Conservation (phyloP, 2,797 vertebrate genomes). For the Varecia variegata region DNA sequence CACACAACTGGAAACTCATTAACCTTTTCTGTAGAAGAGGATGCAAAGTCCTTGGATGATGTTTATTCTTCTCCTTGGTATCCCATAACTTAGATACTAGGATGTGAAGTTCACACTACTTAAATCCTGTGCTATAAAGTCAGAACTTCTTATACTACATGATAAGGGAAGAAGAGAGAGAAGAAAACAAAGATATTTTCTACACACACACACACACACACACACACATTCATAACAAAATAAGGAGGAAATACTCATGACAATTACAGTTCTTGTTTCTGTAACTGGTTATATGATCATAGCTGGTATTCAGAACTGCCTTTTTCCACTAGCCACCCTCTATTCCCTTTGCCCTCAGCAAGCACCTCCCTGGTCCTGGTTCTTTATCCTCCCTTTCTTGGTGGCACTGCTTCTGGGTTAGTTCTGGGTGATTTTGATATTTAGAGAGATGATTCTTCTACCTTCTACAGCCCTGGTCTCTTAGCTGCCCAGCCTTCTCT, state of each 20-base stretch:
- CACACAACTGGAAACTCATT: neutral
- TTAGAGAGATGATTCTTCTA: neutral
- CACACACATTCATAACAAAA: neutral
- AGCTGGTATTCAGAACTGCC: neutral
- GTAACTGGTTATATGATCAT: neutral
- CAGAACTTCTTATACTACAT: neutral
- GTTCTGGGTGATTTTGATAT: neutral
- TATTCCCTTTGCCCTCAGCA: neutral
- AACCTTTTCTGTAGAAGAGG: neutral
- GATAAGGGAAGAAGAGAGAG: neutral
- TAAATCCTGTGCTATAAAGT: neutral
- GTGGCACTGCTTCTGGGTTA: neutral
- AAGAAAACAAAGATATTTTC: neutral
- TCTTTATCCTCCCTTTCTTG: neutral
- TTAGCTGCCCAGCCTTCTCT: neutral
- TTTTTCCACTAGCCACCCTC: neutral
- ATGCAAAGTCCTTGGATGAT: neutral
- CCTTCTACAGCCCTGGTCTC: neutral
- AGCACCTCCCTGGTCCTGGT: neutral
- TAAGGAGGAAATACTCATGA: neutral
- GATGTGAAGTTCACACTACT: neutral
- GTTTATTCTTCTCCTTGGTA: neutral
- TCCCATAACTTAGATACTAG: neutral
- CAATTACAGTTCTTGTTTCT: neutral
- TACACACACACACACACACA: neutral